These are phyloP conservation scores for Drosophila eugracilis DNA, from an alignment of 1,140 invertebrate genomes.

Conservation along the genomic window DNA sequence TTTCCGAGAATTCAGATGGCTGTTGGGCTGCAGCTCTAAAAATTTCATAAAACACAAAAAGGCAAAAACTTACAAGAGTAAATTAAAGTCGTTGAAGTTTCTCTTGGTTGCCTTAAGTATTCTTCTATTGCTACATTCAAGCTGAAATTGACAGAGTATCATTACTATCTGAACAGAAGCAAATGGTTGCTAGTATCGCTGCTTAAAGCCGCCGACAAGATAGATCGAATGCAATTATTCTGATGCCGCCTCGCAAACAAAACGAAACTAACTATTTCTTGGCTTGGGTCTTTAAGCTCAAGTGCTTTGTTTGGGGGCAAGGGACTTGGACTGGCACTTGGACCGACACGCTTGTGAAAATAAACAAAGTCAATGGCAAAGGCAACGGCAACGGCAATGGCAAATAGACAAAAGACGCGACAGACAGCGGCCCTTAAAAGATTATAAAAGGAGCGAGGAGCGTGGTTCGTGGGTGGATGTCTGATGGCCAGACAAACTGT, in stretches of 20 bases:
- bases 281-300: conserved; percentile 47
- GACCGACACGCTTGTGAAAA: conserved; percentile 35
- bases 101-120: no score
- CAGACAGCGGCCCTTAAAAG: conserved; percentile 67
- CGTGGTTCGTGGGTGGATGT: conserved; percentile 23
- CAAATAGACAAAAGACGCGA: conserved; percentile 72
- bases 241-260: conserved; percentile 1
- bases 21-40: not conserved
- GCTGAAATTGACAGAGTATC: not conserved
- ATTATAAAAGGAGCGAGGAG: conserved; percentile 64
- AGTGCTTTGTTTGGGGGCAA: conserved; percentile 62
- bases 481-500: conserved; percentile 46
- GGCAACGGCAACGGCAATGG: conserved; percentile 52
- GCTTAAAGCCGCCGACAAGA: conserved; percentile 14
- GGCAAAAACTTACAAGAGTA: not conserved
- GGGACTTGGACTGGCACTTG: conserved; percentile 16
- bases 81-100: not conserved
- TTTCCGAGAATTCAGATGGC: not conserved
- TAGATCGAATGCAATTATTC: conserved; percentile 40
- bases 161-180: not conserved
- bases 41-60: not conserved
- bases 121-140: no score
- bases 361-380: conserved; percentile 54
- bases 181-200: not conserved
- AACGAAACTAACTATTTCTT: conserved; percentile 40